Base-by-base conservation (phyloP, 2,113 vertebrate species). In the Nyctibius bracteatus region DNA sequence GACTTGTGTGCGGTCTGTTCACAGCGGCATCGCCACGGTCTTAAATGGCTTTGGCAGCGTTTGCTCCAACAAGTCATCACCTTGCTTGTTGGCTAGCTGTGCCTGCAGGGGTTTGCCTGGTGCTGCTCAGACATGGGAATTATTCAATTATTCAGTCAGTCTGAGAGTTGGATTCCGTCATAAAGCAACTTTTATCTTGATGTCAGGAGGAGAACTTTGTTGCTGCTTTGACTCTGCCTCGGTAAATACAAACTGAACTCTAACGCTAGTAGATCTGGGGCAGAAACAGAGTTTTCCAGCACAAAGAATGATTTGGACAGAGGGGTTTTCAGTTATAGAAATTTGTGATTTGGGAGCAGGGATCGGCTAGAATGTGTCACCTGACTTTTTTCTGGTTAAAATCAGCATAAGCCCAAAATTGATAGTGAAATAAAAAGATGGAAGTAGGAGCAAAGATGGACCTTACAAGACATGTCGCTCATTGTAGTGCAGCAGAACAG, bases 1-100 rank as follows among this genome's bases (percentile, higher is more conserved):
- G 51, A 8, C 19, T 8, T 33, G n/a, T 12, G 30, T 25, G 35
- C 16, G 10, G 37, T 20, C 33, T 0, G 4, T 22, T n/a, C 25
- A 2, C 37, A 18, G 3, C 1, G 0, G 30, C 30, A 2, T 5
- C 31, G 43, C 47, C 2, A 4, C 28, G 9, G 28, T 11, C 55
- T 25, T 3, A 6, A 22, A 10, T 17, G 19, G 54, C 61, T 74
- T 41, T 31, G 66, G 83, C 78, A 37, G 71, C 8, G 2, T 19
- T 9, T 55, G 27, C 35, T 51, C 39, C 21, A 12, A 5, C 22
- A 8, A 24, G 47, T 31, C 37, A 12, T 25, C 0, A 0, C 52
- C 58, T 15, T 33, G 27, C 54, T 21, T 10, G 4, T 14, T 11
- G 55, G 30, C n/a, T 49, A 6, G 37, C 35, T 35, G 51, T 5